These are phyloP conservation scores for Aphelinus certus DNA, from an alignment of 1,140 invertebrate species.

Conservation along the genomic window DNA sequence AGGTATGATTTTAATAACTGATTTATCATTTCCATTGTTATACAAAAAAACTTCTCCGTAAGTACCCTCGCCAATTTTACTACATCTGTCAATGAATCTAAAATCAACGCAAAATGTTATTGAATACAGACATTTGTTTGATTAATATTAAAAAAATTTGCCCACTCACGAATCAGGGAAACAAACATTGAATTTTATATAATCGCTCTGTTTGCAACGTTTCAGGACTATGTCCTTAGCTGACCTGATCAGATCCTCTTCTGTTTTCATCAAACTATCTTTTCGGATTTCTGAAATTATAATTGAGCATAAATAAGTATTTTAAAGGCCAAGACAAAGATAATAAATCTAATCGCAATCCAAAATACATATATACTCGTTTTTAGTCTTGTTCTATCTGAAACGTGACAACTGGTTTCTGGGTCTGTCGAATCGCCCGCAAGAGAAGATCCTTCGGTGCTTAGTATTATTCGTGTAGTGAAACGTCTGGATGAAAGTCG, in stretches of 20 bases:
- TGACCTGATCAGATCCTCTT: conserved; percentile 43
- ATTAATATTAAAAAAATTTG: conserved; percentile 5
- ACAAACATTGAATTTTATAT: conserved; percentile 70
- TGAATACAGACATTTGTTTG: not conserved
- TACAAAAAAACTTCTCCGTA: conserved; percentile 91
- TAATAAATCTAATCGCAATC: too few species aligned
- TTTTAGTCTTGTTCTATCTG: conserved; percentile 3
- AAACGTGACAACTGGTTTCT: conserved; percentile 3
- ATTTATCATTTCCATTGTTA: conserved; percentile 62
- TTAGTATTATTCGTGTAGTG: conserved; percentile 54
- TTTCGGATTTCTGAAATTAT: conserved; percentile 30
- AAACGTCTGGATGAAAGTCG: conserved; percentile 42
- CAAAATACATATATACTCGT: too few species aligned
- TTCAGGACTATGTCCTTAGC: conserved; percentile 70
- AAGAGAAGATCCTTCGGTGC: conserved; percentile 9
- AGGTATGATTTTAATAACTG: conserved; percentile 87
- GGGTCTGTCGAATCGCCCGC: conserved; percentile 23
- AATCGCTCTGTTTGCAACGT: conserved; percentile 71
- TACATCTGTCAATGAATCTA: conserved; percentile 72
- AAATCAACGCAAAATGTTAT: conserved; percentile 8
- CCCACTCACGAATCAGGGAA: conserved; percentile 71
- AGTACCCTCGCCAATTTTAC: conserved; percentile 92
- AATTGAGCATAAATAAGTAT: not conserved
- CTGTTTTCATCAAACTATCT: conserved; percentile 35
- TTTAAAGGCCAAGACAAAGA: not conserved